Percentiles rank a stretch among this genome's conserved stretches.
Conservation (phyloP, 1,140 invertebrate species). For the Drosophila quadrilineata region DNA sequence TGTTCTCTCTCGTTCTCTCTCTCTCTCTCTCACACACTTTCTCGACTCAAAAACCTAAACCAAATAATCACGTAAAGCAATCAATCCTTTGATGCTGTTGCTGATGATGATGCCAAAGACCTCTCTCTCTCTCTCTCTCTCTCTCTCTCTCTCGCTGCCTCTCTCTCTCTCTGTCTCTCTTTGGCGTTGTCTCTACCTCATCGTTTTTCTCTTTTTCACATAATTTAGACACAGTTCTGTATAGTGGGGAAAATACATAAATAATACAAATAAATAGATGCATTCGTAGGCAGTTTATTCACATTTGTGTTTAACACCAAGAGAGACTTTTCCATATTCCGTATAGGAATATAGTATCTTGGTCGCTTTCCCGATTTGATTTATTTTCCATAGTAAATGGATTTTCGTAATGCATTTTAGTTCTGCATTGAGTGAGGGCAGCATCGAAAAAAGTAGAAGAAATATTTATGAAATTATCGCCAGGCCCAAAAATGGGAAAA, state of each 20-base stretch:
- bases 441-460: no score
- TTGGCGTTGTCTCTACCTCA: not conserved
- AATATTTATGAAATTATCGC: conserved; percentile 61
- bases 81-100: conserved; percentile 57
- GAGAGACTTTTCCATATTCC: not conserved
- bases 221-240: conserved; percentile 11
- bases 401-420: conserved; percentile 80
- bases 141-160: not conserved
- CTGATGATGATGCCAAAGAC: conserved; percentile 23
- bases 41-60: conserved; percentile 7
- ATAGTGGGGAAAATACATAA: conserved; percentile 61
- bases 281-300: conserved; percentile 44
- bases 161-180: not conserved
- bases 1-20: not conserved
- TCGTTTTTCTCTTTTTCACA: not conserved
- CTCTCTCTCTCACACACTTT: not conserved
- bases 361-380: conserved; percentile 66
- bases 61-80: conserved; percentile 63
- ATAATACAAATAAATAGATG: conserved; percentile 58
- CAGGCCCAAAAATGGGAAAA: conserved; percentile 58
- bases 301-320: conserved; percentile 14
- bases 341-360: no score
- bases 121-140: not conserved
- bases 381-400: conserved; percentile 78
- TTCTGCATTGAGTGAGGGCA: conserved; percentile 49